Percentiles rank a stretch among this genome's conserved stretches.
These are phyloP conservation scores for Rugalucina vietnamica DNA, from an alignment of 2,888 invertebrate genomes.

Conservation along the genomic window DNA sequence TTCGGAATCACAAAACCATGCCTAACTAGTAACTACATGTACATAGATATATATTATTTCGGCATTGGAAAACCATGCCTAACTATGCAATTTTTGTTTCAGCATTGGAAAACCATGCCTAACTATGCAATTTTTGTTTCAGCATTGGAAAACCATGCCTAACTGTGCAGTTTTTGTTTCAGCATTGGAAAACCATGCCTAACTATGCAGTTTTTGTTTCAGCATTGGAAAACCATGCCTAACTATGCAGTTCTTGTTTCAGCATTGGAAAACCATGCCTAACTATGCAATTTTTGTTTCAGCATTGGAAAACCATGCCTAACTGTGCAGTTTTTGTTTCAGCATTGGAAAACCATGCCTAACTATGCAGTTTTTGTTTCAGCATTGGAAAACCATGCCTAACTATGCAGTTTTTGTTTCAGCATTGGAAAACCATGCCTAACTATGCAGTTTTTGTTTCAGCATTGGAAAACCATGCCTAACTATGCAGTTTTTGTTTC, in stretches of 20 bases:
- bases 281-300: background rate
- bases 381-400: background rate
- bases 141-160: too few species aligned
- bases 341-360: background rate
- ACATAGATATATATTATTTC: background rate
- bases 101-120: too few species aligned
- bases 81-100: constrained; percentile 85
- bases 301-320: background rate
- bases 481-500: too few species aligned
- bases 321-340: too few species aligned
- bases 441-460: background rate
- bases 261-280: background rate
- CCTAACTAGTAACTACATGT: background rate
- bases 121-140: too few species aligned
- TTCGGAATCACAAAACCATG: background rate
- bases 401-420: too few species aligned
- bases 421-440: background rate
- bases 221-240: background rate
- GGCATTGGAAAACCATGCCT: constrained; percentile 61
- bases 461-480: background rate
- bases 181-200: too few species aligned
- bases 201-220: too few species aligned
- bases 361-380: background rate
- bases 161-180: too few species aligned
- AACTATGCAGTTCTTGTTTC: too few species aligned